Percentiles rank a stretch among this genome's conserved stretches.
Conservation (phyloP, 2,113 vertebrate genomes). For the Myodes glareolus region DNA sequence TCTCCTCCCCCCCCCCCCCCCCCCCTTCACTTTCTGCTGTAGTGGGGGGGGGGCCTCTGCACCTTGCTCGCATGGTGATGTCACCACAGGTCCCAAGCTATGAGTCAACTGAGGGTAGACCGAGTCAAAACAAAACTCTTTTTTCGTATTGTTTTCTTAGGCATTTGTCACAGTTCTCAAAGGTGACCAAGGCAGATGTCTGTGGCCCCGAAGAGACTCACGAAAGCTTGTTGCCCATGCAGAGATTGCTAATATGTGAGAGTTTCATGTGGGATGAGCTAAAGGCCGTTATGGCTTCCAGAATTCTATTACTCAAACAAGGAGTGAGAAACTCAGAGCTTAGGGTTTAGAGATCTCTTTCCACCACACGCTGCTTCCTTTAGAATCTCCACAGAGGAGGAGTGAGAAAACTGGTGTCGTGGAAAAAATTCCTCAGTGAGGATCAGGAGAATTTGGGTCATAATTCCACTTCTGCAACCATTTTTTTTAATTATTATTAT, state of each 20-base stretch:
- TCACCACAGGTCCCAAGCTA: neutral
- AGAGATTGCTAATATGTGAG: neutral
- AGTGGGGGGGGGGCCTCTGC: too few species aligned
- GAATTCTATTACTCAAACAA: conserved; percentile 1
- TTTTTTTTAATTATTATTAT: too few species aligned
- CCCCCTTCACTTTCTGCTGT: neutral
- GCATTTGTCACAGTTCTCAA: neutral
- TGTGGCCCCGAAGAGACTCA: neutral
- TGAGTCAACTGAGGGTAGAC: neutral
- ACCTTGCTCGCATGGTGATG: neutral
- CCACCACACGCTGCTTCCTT: neutral
- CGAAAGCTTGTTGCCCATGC: neutral
- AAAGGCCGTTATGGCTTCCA: neutral
- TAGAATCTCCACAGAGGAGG: conserved; percentile 5
- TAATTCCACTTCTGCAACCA: conserved; percentile 49
- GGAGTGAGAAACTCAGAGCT: neutral
- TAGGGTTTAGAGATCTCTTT: conserved; percentile 3
- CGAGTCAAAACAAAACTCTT: neutral
- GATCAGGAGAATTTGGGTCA: conserved; percentile 28
- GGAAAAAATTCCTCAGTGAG: neutral
- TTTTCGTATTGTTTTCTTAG: neutral
- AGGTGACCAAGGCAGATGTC: neutral
- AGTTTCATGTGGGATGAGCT: neutral
- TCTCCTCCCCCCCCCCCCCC: neutral
- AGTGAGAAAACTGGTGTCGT: neutral